phyloP scores from a whole-genome alignment of 1,140 invertebrate genomes.

The Bombus sylvicola region DNA sequence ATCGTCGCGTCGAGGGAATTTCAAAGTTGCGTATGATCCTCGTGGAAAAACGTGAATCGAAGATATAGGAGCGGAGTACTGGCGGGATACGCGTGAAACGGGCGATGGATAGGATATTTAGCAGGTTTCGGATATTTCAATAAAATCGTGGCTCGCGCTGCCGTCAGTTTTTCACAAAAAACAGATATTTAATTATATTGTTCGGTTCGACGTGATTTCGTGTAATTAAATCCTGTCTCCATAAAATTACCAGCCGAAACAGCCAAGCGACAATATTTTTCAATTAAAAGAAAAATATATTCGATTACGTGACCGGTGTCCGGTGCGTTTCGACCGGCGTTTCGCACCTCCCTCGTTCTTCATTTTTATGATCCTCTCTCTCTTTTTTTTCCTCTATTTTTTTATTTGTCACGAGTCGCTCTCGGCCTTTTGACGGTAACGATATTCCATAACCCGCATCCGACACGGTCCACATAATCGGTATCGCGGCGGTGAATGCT shows the following conservation, averaged over 20 bases:
- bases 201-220: conserved; percentile 50
- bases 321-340: not conserved
- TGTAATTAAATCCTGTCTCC: conserved; percentile 56
- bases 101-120: not conserved
- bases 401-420: conserved; percentile 21
- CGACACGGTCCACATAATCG: conserved; percentile 68
- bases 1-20: not conserved
- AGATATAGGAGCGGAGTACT: too few species aligned
- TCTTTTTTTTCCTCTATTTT: not conserved
- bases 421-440: conserved; percentile 67
- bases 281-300: conserved; percentile 56
- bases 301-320: conserved; percentile 42
- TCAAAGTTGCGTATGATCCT: not conserved
- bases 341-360: not conserved
- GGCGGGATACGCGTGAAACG: not conserved
- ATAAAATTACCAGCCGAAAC: conserved; percentile 47
- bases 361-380: not conserved
- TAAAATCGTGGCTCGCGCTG: conserved; percentile 19
- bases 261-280: conserved; percentile 44
- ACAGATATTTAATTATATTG: conserved; percentile 52
- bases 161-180: conserved; percentile 35
- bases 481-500: conserved; percentile 69
- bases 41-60: not conserved
- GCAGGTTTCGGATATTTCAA: conserved; percentile 20
- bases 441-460: conserved; percentile 71